Percentiles rank a stretch among this genome's conserved stretches.
Conservation (phyloP, 2,113 vertebrate species). For the Oncorhynchus masou region DNA sequence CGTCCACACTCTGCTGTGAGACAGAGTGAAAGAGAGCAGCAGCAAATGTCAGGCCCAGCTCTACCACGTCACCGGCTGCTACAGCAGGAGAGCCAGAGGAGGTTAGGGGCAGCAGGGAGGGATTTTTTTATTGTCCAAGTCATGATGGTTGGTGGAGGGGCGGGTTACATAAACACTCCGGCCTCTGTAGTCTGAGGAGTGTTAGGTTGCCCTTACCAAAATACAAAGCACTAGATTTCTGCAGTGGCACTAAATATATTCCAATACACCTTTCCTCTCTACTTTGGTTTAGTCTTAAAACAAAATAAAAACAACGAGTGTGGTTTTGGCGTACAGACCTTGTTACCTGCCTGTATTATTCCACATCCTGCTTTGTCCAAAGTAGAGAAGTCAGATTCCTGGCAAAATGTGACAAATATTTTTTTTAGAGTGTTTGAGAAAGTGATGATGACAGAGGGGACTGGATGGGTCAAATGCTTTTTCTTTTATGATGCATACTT, state of each 20-base stretch:
- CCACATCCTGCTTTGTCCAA: background rate
- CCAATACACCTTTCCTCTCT: background rate
- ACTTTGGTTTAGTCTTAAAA: background rate
- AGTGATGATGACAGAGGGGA: too few relatives aligned
- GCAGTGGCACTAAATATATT: background rate
- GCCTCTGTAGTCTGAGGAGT: conserved; percentile 40
- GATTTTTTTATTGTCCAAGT: conserved; percentile 55
- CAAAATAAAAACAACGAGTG: background rate
- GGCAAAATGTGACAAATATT: too few relatives aligned
- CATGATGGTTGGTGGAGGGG: conserved; percentile 33
- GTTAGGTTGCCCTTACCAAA: conserved; percentile 38
- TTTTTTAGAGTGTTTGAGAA: too few relatives aligned
- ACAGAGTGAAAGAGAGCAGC: background rate
- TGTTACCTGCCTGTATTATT: background rate
- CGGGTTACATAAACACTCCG: conserved; percentile 64
- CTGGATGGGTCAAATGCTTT: too few relatives aligned
- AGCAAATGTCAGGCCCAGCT: conserved; percentile 22
- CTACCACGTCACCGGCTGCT: conserved; percentile 32
- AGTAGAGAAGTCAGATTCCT: background rate
- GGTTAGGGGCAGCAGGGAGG: background rate
- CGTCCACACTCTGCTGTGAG: conserved; percentile 24
- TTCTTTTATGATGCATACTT: too few relatives aligned
- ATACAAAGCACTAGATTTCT: background rate
- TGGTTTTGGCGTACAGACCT: background rate
- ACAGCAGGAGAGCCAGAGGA: conserved; percentile 1